Evolutionary conservation across 2,113 vertebrate species (phyloP), one percentile per base, ranked within the genome.

Genomic region (Datnioides undecimradiatus): DNA sequence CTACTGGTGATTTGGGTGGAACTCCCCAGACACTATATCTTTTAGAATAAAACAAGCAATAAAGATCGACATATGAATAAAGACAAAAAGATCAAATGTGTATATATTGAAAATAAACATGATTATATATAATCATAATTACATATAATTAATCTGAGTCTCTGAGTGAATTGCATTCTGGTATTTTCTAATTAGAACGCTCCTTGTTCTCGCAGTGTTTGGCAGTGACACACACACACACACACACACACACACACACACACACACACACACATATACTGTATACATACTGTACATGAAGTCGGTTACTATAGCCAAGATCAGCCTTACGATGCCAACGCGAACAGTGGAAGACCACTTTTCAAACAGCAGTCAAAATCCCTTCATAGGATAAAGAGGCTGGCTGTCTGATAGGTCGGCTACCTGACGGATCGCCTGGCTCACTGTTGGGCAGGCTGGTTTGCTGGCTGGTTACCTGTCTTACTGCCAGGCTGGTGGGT

Each of bases 371-470:
- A 43, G 36, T 55, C 38, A 78, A 43, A 55, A 57, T 65, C 33
- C 12, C 60, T 31, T 67, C 21, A n/a, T 21, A 21, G 27, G 34
- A 60, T 46, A 51, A 83, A 76, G 71, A 76, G 10, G 34, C 17
- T 78, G 46, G 27, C 54, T 2, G 48, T 41, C 36, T 83, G 73
- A 59, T 63, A 8, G 66, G 16, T 51, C 77, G 77, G 60, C 65
- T 64, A 69, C 8, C 76, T 75, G 80, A 79, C 76, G 64, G 52
- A 54, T 41, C 2, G 21, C 1, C 43, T 54, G 55, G 25, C 69
- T 80, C 34, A 69, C 54, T 60, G 48, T 16, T 71, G 63, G 13
- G 34, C 76, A 34, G 77, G 19, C 52, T 78, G 70, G 29, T 79
- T 82, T 59, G 16, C 45, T 72, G 41, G 62, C 54, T 83, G 48